A percentile compares a stretch with the other conserved stretches of the same genome.
These are phyloP conservation scores for Cephalopachus bancanus DNA, from an alignment of 2,797 vertebrate genomes.

Conservation along the genomic window DNA sequence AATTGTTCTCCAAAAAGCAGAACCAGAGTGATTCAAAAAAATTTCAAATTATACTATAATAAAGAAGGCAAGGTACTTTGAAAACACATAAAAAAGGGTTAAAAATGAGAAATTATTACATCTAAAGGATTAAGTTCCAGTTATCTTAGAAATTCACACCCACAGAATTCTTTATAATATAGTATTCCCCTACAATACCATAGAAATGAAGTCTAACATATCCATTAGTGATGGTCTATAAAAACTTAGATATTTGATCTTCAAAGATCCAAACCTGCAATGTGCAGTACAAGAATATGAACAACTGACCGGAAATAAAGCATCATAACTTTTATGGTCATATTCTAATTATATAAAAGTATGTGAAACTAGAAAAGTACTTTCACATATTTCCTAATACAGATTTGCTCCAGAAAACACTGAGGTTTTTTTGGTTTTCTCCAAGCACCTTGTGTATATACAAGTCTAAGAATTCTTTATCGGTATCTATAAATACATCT, in stretches of 20 bases:
- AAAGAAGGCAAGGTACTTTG: neutral
- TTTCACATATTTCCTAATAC: neutral
- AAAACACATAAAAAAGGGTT: neutral
- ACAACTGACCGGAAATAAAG: conserved; percentile 21
- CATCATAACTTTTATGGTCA: conserved; percentile 31
- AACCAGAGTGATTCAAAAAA: neutral
- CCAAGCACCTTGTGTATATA: neutral
- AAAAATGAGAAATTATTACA: conserved; percentile 29
- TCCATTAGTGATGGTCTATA: neutral
- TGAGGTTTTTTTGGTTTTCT: neutral
- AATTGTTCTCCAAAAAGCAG: neutral
- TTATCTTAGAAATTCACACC: conserved; percentile 46
- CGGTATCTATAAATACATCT: neutral
- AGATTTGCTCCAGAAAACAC: neutral
- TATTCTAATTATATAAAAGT: conserved; percentile 31
- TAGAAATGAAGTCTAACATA: neutral
- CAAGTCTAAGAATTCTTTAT: neutral
- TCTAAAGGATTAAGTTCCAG: neutral
- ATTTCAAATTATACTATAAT: neutral
- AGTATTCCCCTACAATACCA: conserved; percentile 12
- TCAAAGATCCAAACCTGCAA: conserved; percentile 31
- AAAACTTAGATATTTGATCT: conserved; percentile 16
- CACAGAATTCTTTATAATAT: conserved; percentile 15
- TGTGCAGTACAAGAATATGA: neutral
- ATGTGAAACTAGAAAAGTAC: conserved; percentile 25